A percentile compares a stretch with the other conserved stretches of the same genome.
phyloP scores from a whole-genome alignment of 37 sponge, comb jelly and placozoan species.

The Cliona cf. orientalis region DNA sequence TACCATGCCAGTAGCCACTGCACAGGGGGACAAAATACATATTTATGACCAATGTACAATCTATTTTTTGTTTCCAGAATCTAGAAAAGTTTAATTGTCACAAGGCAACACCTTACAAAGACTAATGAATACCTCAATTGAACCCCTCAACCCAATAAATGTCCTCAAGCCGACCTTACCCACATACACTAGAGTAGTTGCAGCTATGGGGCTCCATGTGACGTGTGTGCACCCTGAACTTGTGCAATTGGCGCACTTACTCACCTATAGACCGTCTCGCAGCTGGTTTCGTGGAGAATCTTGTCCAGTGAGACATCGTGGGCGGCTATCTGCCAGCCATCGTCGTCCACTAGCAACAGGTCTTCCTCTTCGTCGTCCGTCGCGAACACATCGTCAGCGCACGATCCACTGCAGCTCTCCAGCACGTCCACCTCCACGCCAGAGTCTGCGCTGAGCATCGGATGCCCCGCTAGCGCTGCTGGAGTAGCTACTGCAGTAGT shows the following conservation, averaged over 20 bases:
- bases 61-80: too few species aligned
- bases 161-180: too few species aligned
- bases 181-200: neutral
- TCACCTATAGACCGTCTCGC: slow-evolving; percentile 57
- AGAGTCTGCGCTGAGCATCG: neutral
- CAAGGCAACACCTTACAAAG: too few species aligned
- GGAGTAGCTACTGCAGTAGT: too few species aligned
- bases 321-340: slow-evolving; percentile 40
- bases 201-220: neutral
- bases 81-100: too few species aligned
- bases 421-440: neutral
- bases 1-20: slow-evolving; percentile 80
- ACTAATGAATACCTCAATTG: too few species aligned
- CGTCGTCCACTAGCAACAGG: slow-evolving; percentile 1
- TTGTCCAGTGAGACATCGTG: slow-evolving; percentile 33
- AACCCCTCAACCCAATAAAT: too few species aligned
- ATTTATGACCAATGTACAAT: too few species aligned
- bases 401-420: too few species aligned
- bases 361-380: slow-evolving; percentile 31
- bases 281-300: neutral
- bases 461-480: too few species aligned
- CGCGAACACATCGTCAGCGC: too few species aligned
- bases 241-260: neutral
- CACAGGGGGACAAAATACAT: too few species aligned
- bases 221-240: neutral